Percentiles rank a stretch among this genome's conserved stretches.
phyloP scores from a whole-genome alignment of 2,797 vertebrate genomes.

The Hemitrygon akajei region DNA sequence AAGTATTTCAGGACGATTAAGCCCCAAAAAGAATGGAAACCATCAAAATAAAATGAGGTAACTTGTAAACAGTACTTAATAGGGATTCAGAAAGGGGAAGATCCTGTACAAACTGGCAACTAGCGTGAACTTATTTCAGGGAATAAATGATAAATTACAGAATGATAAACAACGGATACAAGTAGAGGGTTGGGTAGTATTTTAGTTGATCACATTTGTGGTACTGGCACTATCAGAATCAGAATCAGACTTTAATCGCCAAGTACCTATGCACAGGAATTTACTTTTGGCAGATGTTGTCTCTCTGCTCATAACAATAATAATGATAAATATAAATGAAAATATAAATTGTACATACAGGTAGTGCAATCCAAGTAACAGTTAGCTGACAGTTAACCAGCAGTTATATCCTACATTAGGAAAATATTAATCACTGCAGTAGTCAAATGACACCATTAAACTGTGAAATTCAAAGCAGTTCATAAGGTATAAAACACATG shows the following conservation, averaged over 20 bases:
- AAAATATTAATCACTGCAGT: not conserved
- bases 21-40: not conserved
- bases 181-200: not conserved
- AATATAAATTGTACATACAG: no score
- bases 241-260: no score
- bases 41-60: not conserved
- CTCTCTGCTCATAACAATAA: no score
- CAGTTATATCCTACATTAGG: not conserved
- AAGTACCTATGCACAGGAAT: no score
- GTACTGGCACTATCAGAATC: not conserved
- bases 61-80: not conserved
- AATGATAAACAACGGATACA: not conserved
- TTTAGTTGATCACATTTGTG: not conserved
- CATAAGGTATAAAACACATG: not conserved
- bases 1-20: not conserved
- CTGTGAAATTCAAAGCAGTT: not conserved
- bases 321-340: no score
- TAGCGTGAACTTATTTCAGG: no score
- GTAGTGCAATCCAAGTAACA: no score
- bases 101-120: not conserved
- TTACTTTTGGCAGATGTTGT: no score
- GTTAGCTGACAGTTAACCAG: no score
- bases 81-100: not conserved
- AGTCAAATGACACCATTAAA: no score
- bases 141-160: not conserved